Percentiles rank a stretch among this genome's conserved stretches.
phyloP scores from a whole-genome alignment of 2,888 invertebrate species.

The Hartigia nigra region DNA sequence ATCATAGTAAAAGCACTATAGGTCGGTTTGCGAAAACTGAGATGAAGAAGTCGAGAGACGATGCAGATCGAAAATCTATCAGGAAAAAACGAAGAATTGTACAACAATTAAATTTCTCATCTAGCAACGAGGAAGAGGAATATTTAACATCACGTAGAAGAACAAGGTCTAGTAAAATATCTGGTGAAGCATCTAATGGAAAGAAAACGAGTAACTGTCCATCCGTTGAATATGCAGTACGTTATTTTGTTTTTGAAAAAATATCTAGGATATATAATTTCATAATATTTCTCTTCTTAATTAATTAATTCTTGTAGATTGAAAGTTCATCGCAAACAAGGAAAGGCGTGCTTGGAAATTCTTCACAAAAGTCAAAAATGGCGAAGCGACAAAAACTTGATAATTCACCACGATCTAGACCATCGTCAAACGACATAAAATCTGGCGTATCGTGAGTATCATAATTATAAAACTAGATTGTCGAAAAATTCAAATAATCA shows the following conservation, averaged over 20 bases:
- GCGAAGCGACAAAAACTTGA: constrained; percentile 27
- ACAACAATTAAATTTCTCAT: constrained; percentile 17
- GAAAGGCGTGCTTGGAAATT: background rate
- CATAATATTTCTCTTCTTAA: background rate
- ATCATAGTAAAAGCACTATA: background rate
- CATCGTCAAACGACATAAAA: background rate
- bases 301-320: background rate
- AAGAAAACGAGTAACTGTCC: background rate
- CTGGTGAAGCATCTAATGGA: background rate
- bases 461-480: background rate
- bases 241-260: background rate
- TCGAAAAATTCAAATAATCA: background rate
- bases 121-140: constrained; percentile 21
- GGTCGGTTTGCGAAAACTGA: background rate
- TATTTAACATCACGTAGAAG: background rate
- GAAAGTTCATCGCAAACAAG: background rate
- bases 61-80: background rate
- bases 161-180: background rate
- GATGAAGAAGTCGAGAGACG: background rate
- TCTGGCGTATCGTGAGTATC: background rate
- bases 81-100: constrained; percentile 10
- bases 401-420: background rate
- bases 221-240: constrained; percentile 18
- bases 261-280: background rate
- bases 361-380: constrained; percentile 5